A percentile compares a stretch with the other conserved stretches of the same genome.
These are phyloP conservation scores for Chironomus striatipennis DNA, from an alignment of 1,140 invertebrate genomes.

Conservation along the genomic window DNA sequence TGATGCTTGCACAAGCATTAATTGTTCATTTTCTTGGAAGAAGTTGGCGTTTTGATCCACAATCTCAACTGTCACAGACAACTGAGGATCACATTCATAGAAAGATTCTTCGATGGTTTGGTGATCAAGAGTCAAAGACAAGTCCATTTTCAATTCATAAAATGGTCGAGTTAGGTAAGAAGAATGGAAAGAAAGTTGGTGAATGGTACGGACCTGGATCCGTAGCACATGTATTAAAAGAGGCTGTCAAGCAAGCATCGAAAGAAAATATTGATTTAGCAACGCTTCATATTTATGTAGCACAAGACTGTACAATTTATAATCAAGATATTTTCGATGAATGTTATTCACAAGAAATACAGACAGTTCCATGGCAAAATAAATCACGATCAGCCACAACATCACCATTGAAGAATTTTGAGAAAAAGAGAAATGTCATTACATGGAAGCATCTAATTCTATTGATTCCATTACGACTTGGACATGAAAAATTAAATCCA, in stretches of 20 bases:
- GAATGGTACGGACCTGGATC: slow-evolving; percentile 76
- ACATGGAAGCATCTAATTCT: slow-evolving; percentile 71
- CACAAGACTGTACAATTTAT: slow-evolving; percentile 81
- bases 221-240: slow-evolving; percentile 59
- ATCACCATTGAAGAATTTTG: slow-evolving; percentile 28
- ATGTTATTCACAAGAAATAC: slow-evolving; percentile 48
- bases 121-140: slow-evolving; percentile 61
- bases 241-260: slow-evolving; percentile 56
- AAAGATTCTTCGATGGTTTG: slow-evolving; percentile 78
- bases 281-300: slow-evolving; percentile 72
- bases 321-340: slow-evolving; percentile 57
- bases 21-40: slow-evolving; percentile 68
- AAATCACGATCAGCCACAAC: neutral
- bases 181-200: slow-evolving; percentile 65
- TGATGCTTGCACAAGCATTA: slow-evolving; percentile 73
- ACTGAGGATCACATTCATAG: slow-evolving; percentile 61
- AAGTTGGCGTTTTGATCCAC: slow-evolving; percentile 65
- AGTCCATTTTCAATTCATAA: slow-evolving; percentile 73
- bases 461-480: slow-evolving; percentile 75
- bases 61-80: slow-evolving; percentile 48
- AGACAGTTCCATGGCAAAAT: slow-evolving; percentile 37
- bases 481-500: slow-evolving; percentile 73
- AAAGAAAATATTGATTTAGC: slow-evolving; percentile 62
- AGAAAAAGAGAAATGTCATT: slow-evolving; percentile 31
- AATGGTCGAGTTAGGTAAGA: slow-evolving; percentile 62